Percentiles rank a stretch among this genome's conserved stretches.
These are phyloP conservation scores for Philaethria dido DNA, from an alignment of 2,888 invertebrate species.

Conservation along the genomic window DNA sequence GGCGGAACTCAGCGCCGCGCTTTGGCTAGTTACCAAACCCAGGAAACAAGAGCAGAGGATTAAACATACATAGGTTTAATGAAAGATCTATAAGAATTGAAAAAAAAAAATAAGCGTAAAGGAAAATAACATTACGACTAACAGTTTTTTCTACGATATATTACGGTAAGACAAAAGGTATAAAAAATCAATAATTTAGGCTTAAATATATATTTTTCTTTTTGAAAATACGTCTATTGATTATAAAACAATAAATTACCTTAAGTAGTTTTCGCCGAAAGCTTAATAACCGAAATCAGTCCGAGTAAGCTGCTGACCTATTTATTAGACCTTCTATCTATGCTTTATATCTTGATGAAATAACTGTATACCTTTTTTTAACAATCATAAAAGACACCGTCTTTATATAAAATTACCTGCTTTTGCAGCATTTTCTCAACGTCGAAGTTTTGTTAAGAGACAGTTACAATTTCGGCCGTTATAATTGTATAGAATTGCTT, in stretches of 20 bases:
- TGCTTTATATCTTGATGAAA: slow-evolving; percentile 62
- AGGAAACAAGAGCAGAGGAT: too few relatives aligned
- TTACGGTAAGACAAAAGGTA: too few relatives aligned
- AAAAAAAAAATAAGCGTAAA: too few relatives aligned
- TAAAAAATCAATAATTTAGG: slow-evolving; percentile 10
- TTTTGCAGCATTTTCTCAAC: slow-evolving; percentile 69
- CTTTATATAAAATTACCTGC: slow-evolving; percentile 78
- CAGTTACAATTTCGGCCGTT: slow-evolving; percentile 83
- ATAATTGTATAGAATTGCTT: slow-evolving; percentile 83
- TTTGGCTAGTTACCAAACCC: too few relatives aligned
- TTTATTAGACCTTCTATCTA: slow-evolving; percentile 69
- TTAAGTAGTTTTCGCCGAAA: slow-evolving; percentile 67
- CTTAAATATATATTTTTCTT: slow-evolving; percentile 24
- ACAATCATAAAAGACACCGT: slow-evolving; percentile 60
- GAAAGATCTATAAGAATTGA: background rate
- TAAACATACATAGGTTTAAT: too few relatives aligned
- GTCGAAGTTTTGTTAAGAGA: slow-evolving; percentile 73
- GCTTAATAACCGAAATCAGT: slow-evolving; percentile 68
- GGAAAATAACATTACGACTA: too few relatives aligned
- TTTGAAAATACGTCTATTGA: slow-evolving; percentile 54
- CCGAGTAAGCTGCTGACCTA: slow-evolving; percentile 68
- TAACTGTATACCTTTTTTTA: slow-evolving; percentile 69
- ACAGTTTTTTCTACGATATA: too few relatives aligned
- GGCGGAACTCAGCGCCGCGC: too few relatives aligned
- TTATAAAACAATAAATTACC: slow-evolving; percentile 77